Evolutionary conservation across 2,113 vertebrate species (phyloP), one percentile per base, ranked within the genome.

Genomic region (Elephantulus edwardii): DNA sequence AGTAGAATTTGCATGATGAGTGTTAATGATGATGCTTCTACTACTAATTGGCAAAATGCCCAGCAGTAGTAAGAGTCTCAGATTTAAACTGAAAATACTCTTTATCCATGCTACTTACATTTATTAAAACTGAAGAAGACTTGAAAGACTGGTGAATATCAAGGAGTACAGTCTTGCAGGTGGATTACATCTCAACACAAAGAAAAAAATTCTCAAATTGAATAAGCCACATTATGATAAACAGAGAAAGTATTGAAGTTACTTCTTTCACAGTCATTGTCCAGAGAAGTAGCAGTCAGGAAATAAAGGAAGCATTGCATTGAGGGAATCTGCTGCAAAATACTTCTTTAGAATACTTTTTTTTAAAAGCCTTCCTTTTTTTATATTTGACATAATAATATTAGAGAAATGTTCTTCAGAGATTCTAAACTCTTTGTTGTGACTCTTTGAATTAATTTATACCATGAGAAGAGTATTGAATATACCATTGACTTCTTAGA

Each of bases 41-140:
- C 38, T 66, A 64, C 12, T 78, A 86, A 62, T 30, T 92, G 91
- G 96, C 90, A 79, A 64, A 54, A 44, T 71, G 40, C 93, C 93
- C 70, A 38, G 83, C 70, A 66, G 46, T 46, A 81, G 28, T 33
- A 44, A 46, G n/a, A 5, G 35, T 66, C 46, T 54, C 20, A 46
- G 24, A 17, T 60, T 54, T 22, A 79, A 78, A 75, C 44, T 70
- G 58, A 87, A 17, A 2, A 3, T 3, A 28, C 4, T 87, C n/a
- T 30, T 81, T 22, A 58, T 19, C 54, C 28, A 20, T 26, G 22
- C n/a, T 60, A 22, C 66, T 68, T 68, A 68, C 9, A 35, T 19
- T 38, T 68, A 19, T 19, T 68, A 19, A 68, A 68, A 38, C n/a
- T 10, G 8, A 38, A 68, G 66, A 68, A 35, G 19, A 68, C 66